A percentile compares a stretch with the other conserved stretches of the same genome.
Conservation (phyloP, 1,140 invertebrate species). For the Drosophila nasuta region DNA sequence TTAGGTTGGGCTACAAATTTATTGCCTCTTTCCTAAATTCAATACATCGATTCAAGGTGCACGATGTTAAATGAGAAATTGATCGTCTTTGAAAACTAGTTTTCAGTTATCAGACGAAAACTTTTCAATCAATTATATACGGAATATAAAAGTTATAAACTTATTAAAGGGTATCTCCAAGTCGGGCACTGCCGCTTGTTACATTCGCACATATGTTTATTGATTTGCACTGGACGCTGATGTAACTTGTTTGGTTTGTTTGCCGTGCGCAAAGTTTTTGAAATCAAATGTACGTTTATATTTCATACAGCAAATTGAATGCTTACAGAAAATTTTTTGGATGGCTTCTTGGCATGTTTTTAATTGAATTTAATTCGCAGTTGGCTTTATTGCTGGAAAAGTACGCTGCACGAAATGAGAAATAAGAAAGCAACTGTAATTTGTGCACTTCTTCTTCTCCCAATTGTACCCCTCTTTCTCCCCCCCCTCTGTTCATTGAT, state of each 20-base stretch:
- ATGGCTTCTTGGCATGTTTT: constrained; percentile 57
- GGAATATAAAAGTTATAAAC: too few relatives aligned
- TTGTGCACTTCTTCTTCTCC: constrained; percentile 10
- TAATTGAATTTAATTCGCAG: constrained; percentile 70
- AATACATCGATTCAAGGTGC: constrained; percentile 23
- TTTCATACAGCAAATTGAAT: constrained; percentile 34
- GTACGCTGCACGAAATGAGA: constrained; percentile 14
- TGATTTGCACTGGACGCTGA: constrained; percentile 45
- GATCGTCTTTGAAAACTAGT: constrained; percentile 32
- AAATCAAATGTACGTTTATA: constrained; percentile 59
- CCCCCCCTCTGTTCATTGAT: constrained; percentile 14
- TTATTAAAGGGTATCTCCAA: neutral
- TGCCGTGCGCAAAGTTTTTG: constrained; percentile 58
- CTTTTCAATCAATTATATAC: neutral
- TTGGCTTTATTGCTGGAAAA: neutral
- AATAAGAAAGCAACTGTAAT: constrained; percentile 48
- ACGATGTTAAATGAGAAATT: constrained; percentile 5
- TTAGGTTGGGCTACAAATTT: constrained; percentile 31
- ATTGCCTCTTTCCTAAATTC: constrained; percentile 22
- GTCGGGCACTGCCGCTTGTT: neutral
- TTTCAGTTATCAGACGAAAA: constrained; percentile 10
- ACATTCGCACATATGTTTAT: constrained; percentile 5
- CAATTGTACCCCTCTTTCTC: constrained; percentile 8
- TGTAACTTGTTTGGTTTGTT: constrained; percentile 50
- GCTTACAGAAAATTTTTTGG: constrained; percentile 43